Conservation (phyloP, 2,113 vertebrate species). For the Copsychus sechellarum region DNA sequence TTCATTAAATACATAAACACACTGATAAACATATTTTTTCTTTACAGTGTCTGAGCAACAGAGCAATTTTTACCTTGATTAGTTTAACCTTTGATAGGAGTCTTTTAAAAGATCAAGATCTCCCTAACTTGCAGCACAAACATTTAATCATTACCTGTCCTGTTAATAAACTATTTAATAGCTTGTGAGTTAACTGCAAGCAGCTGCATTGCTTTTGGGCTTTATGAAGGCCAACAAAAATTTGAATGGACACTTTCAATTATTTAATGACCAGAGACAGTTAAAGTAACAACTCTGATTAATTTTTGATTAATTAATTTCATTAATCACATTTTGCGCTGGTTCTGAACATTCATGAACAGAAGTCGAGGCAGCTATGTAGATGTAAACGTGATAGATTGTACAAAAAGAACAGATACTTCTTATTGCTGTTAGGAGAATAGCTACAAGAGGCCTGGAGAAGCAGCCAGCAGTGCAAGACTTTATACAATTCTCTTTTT, state of each 20-base stretch:
- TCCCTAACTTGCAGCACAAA: neutral
- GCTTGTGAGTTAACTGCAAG: neutral
- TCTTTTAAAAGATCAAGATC: neutral
- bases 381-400: neutral
- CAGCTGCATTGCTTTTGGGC: slow-evolving; percentile 12
- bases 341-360: neutral
- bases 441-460: neutral
- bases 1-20: neutral
- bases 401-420: neutral
- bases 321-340: neutral
- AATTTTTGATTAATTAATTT: neutral
- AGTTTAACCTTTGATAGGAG: neutral
- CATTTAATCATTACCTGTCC: neutral
- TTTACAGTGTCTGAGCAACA: neutral
- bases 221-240: neutral
- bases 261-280: neutral
- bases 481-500: neutral
- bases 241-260: neutral
- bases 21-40: neutral
- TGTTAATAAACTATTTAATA: neutral
- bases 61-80: neutral
- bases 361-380: neutral
- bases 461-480: neutral
- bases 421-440: neutral
- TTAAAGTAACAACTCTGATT: neutral